Percentiles rank a stretch among this genome's conserved stretches.
These are phyloP conservation scores for Catharus bicknelli DNA, from an alignment of 2,113 vertebrate genomes.

Conservation along the genomic window DNA sequence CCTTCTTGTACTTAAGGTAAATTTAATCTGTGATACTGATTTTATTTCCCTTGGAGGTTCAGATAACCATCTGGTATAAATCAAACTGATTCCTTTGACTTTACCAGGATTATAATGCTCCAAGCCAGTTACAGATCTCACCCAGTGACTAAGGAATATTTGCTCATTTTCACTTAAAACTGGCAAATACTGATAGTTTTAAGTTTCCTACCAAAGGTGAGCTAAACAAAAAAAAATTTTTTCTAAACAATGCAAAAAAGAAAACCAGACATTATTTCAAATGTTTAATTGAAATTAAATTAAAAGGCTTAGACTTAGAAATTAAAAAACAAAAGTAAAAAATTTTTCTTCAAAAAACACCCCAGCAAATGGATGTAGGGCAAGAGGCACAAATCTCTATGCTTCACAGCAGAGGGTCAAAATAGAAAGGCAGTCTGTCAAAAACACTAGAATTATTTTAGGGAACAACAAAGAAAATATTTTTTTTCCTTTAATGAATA, in stretches of 20 bases:
- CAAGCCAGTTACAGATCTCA: background rate
- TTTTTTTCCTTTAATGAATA: background rate
- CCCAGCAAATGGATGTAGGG: background rate
- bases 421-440: background rate
- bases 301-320: background rate
- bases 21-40: background rate
- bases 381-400: background rate
- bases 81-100: background rate
- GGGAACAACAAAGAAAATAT: background rate
- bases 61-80: slow-evolving; percentile 32
- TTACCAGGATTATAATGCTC: background rate
- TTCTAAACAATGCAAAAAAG: background rate
- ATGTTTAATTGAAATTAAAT: background rate
- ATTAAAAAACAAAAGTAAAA: background rate
- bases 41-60: background rate
- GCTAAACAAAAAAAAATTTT: background rate
- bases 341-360: background rate
- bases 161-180: background rate
- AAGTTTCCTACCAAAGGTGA: background rate
- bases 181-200: background rate
- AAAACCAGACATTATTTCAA: background rate
- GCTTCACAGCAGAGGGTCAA: background rate
- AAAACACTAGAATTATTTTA: background rate
- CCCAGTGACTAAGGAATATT: background rate
- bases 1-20: background rate